Conservation (phyloP, 30 jellyfish, hydroid and myxozoan species). For the Cassiopea xamachana region DNA sequence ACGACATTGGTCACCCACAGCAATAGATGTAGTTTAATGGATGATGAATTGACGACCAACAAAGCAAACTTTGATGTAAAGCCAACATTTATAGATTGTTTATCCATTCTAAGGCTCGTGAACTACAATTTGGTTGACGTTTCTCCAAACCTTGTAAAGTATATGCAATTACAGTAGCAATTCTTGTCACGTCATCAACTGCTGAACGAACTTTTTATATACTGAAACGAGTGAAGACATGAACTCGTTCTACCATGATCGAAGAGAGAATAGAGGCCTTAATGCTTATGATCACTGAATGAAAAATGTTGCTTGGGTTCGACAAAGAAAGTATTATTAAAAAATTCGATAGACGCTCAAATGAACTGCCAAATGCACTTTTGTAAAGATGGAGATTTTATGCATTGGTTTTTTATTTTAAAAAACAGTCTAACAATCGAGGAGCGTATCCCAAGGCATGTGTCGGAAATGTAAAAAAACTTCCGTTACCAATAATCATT, state of each 20-base stretch:
- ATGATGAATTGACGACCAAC: not conserved
- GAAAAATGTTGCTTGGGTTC: slow-evolving; percentile 1
- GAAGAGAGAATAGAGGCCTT: slow-evolving; percentile 47
- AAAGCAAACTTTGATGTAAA: not conserved
- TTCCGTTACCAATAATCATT: too few species aligned
- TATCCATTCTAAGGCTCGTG: not conserved
- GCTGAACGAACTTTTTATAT: not conserved
- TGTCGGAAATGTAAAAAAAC: too few species aligned
- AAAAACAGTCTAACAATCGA: too few species aligned
- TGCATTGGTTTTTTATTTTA: too few species aligned
- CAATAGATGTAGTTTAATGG: not conserved
- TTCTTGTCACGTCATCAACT: not conserved
- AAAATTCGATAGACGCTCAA: slow-evolving; percentile 25
- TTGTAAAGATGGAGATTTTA: too few species aligned
- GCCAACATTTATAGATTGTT: not conserved
- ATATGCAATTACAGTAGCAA: slow-evolving; percentile 16
- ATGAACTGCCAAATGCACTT: slow-evolving; percentile 44
- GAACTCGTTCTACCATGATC: slow-evolving; percentile 25
- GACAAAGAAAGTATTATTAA: slow-evolving; percentile 43
- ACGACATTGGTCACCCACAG: not conserved
- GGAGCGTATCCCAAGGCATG: too few species aligned
- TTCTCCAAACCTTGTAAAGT: slow-evolving; percentile 31
- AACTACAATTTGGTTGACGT: not conserved
- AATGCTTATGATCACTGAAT: slow-evolving; percentile 34
- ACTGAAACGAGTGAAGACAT: not conserved